Evolutionary conservation across 2,113 vertebrate genomes (phyloP).

Genomic region (Daubentonia madagascariensis): DNA sequence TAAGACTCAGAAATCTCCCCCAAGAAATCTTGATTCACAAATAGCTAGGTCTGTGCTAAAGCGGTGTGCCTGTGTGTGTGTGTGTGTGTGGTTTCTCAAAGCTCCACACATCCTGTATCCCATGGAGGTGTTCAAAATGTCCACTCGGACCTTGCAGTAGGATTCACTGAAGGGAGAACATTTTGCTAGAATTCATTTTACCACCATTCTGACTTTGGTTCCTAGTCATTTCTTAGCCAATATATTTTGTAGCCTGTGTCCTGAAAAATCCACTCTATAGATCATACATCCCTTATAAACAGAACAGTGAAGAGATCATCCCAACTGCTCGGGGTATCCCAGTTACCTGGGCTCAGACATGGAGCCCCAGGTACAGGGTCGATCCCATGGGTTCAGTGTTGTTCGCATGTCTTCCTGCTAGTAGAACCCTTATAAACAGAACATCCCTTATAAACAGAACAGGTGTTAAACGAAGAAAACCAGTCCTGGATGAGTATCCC

Average conservation of each 20-base stretch:
- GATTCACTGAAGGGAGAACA: neutral
- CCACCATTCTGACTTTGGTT: neutral
- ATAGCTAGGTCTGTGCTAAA: neutral
- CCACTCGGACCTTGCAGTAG: neutral
- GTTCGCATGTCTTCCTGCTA: neutral
- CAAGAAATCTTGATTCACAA: constrained; percentile 16
- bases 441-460: too few relatives aligned
- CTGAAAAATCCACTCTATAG: neutral
- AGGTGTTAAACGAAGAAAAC: constrained; percentile 7
- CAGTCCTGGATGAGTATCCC: neutral
- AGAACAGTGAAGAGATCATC: neutral
- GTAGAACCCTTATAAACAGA: too few relatives aligned
- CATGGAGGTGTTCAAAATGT: neutral
- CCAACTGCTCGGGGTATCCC: neutral
- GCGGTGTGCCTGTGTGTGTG: too few relatives aligned
- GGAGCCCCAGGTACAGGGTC: neutral
- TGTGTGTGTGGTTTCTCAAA: neutral
- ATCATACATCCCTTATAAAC: neutral
- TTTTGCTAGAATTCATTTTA: constrained; percentile 12
- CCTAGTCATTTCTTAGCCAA: neutral
- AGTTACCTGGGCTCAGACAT: neutral
- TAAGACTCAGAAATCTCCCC: neutral
- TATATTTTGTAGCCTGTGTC: neutral
- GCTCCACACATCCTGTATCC: neutral
- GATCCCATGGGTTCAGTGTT: neutral